A percentile compares a stretch with the other conserved stretches of the same genome.
Evolutionary conservation across 2,888 invertebrate species (phyloP).

Genomic region (Cheilosia variabilis): DNA sequence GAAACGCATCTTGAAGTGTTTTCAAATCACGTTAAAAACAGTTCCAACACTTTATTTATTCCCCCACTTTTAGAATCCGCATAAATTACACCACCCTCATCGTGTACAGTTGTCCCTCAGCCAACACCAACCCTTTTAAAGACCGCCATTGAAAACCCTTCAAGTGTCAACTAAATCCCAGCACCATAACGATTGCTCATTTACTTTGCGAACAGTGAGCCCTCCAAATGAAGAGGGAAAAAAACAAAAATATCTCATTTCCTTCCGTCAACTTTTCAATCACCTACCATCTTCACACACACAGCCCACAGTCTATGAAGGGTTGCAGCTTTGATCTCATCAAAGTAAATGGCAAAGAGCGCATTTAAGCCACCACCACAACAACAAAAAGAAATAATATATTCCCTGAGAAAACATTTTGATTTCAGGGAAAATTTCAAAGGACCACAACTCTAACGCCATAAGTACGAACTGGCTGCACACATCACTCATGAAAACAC

Average conservation of each 20-base stretch:
- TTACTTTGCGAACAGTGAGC: neutral
- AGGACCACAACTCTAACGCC: conserved; percentile 7
- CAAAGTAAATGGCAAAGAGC: conserved; percentile 52
- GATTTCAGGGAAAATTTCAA: conserved; percentile 42
- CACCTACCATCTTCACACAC: neutral
- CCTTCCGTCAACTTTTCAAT: conserved; percentile 25
- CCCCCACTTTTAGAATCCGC: too few relatives aligned
- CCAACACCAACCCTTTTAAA: too few relatives aligned
- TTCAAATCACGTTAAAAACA: too few relatives aligned
- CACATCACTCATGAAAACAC: conserved; percentile 43
- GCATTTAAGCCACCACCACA: conserved; percentile 18
- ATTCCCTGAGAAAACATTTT: conserved; percentile 50
- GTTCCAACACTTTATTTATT: too few relatives aligned
- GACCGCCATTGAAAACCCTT: neutral
- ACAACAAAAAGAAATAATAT: neutral
- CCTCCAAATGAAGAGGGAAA: neutral
- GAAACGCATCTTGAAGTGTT: too few relatives aligned
- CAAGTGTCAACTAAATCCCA: conserved; percentile 26
- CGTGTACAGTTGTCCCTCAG: too few relatives aligned
- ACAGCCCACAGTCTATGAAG: neutral
- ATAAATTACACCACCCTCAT: too few relatives aligned
- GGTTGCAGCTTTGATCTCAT: conserved; percentile 44
- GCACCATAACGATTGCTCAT: conserved; percentile 21
- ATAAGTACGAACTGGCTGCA: neutral
- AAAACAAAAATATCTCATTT: neutral